Evolutionary conservation across 2,888 invertebrate species (phyloP).

Genomic region (Chrysomela aeneicollis): DNA sequence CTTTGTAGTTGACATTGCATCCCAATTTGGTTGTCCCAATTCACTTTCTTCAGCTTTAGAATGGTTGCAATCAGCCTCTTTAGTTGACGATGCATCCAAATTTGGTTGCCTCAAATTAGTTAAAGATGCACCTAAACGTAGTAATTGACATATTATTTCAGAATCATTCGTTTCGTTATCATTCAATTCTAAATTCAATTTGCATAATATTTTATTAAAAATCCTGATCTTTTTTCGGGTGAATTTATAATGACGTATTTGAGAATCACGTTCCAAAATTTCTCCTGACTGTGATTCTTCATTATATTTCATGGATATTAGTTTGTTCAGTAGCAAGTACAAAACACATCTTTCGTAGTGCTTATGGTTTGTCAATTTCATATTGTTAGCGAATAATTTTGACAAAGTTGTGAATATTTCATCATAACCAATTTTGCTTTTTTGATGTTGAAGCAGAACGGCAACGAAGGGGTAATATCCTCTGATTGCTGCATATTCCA

Average conservation of each 20-base stretch:
- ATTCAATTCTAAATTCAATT: slow-evolving; percentile 38
- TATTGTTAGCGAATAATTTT: slow-evolving; percentile 23
- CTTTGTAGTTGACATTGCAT: neutral
- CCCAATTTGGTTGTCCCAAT: neutral
- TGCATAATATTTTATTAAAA: slow-evolving; percentile 33
- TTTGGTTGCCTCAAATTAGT: slow-evolving; percentile 8
- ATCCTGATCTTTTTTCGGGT: slow-evolving; percentile 23
- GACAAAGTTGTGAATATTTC: slow-evolving; percentile 39
- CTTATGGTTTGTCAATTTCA: slow-evolving; percentile 14
- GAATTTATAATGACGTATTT: slow-evolving; percentile 4
- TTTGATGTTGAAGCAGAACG: slow-evolving; percentile 39
- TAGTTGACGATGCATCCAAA: neutral
- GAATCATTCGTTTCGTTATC: slow-evolving; percentile 35
- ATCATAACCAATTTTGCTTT: slow-evolving; percentile 30
- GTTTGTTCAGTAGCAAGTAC: slow-evolving; percentile 39
- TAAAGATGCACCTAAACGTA: slow-evolving; percentile 44
- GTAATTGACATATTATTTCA: slow-evolving; percentile 40
- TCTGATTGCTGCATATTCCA: slow-evolving; percentile 41
- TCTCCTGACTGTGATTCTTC: no score
- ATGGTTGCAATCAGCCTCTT: neutral
- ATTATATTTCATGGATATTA: slow-evolving; percentile 17
- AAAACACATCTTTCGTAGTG: slow-evolving; percentile 39
- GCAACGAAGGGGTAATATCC: slow-evolving; percentile 47
- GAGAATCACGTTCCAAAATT: neutral
- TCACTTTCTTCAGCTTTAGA: no score